Base-by-base conservation (phyloP, 2,797 vertebrate genomes). In the Hylomyscus alleni region DNA sequence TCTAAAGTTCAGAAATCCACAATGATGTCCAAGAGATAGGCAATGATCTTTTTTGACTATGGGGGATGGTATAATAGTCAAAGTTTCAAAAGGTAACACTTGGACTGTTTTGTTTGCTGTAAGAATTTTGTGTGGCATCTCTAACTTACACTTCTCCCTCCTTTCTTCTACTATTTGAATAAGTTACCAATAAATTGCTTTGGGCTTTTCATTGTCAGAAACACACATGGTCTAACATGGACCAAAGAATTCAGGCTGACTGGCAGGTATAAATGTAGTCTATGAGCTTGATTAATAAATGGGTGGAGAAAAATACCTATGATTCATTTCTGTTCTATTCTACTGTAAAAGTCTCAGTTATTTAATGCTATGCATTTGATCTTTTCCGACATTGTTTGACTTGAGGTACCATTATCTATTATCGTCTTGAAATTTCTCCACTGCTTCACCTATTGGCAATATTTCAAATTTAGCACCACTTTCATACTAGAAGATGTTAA, bases 401-500 rank as follows among this genome's bases (percentile, higher is more conserved):
- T 78, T 3, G 3, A 91, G 62, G 34, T 76, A 76, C 12, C 34
- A 1, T n/a, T 22, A 50, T 67, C 31, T 6, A 1, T 62, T 37
- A 82, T 82, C 31, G 67, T 60, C 31, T 88, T 78, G 83, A 82
- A 80, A 4, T 9, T 73, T 91, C 26, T 82, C 14, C 15, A 19
- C 15, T 65, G 13, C 13, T 78, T 58, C 13, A n/a, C 56, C 8
- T 14, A 13, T 69, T 89, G 92, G 40, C 11, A 9, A 47, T 87
- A 47, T 58, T 86, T 44, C 52, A 62, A 19, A 31, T 69, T 47
- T 95, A 91, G 65, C 24, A 19, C n/a, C 20, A 67, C 52, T 29
- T 52, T 60, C 58, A 40, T 89, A 85, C 52, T 95, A 88, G 20
- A 89, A 89, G n/a, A 82, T 75, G n/a, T 77, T 94, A 58, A 81